These are phyloP conservation scores for Heliconius ismenius DNA, from an alignment of 2,888 invertebrate species.

Conservation along the genomic window DNA sequence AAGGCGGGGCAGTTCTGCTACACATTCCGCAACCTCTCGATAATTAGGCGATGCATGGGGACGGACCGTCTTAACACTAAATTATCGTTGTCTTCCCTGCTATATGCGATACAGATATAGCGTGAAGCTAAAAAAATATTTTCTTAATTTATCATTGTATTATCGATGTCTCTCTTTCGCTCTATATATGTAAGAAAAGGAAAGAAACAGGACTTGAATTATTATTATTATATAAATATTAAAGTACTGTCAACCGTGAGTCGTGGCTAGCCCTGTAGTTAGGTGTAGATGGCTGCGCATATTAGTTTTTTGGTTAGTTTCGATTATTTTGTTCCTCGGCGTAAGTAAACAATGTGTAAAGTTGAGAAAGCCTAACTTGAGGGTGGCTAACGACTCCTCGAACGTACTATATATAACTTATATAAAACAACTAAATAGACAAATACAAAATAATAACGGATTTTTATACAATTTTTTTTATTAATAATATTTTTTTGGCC, in stretches of 20 bases:
- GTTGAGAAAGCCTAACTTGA: background rate
- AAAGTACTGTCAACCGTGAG: background rate
- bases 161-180: slow-evolving; percentile 22
- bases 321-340: too few species aligned
- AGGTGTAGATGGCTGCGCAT: too few species aligned
- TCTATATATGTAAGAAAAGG: slow-evolving; percentile 19
- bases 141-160: background rate
- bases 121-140: background rate
- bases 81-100: background rate
- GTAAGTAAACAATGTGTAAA: too few species aligned
- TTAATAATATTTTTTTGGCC: background rate
- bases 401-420: background rate
- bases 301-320: too few species aligned
- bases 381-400: background rate
- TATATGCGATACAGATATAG: background rate
- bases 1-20: too few species aligned
- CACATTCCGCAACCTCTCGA: too few species aligned
- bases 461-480: background rate
- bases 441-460: background rate
- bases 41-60: too few species aligned
- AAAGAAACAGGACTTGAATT: slow-evolving; percentile 10
- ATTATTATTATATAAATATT: background rate
- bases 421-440: background rate
- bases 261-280: background rate
- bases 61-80: too few species aligned